A percentile compares a stretch with the other conserved stretches of the same genome.
These are phyloP conservation scores for Rhamphomyia laevipes DNA, from an alignment of 2,888 invertebrate genomes.

Conservation along the genomic window DNA sequence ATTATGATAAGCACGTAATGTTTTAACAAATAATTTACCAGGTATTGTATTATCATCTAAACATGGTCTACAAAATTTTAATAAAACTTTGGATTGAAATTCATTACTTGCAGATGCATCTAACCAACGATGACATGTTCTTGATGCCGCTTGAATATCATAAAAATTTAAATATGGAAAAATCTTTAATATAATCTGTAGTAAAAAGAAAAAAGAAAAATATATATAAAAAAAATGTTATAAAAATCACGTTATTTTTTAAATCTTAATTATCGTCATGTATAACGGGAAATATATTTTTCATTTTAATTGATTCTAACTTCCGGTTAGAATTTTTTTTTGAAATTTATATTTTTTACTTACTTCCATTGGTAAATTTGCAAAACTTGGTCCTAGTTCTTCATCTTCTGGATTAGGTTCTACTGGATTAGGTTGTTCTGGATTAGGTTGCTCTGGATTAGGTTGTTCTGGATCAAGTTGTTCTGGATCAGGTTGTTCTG, in stretches of 20 bases:
- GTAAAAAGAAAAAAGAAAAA: slow-evolving; percentile 15
- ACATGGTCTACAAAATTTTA: slow-evolving; percentile 29
- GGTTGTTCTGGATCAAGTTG: too few relatives aligned
- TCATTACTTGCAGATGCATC: slow-evolving; percentile 51
- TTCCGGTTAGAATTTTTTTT: neutral
- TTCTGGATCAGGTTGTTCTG: too few relatives aligned
- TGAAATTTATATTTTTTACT: slow-evolving; percentile 7
- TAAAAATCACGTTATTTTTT: neutral
- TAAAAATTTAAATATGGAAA: slow-evolving; percentile 51
- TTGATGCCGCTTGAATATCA: slow-evolving; percentile 52
- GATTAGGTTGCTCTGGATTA: too few relatives aligned
- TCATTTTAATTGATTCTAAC: slow-evolving; percentile 9
- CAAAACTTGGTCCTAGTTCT: slow-evolving; percentile 25
- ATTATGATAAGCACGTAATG: slow-evolving; percentile 25
- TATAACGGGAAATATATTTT: slow-evolving; percentile 5
- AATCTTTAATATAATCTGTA: slow-evolving; percentile 51
- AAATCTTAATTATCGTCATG: slow-evolving; percentile 3
- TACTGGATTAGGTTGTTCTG: too few relatives aligned
- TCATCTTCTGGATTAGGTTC: slow-evolving; percentile 16
- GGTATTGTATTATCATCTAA: slow-evolving; percentile 30
- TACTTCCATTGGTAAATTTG: slow-evolving; percentile 35
- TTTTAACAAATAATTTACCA: slow-evolving; percentile 23
- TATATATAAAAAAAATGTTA: neutral
- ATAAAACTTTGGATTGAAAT: slow-evolving; percentile 29
- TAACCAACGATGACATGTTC: slow-evolving; percentile 55